These are phyloP conservation scores for Rhyacophila brunnea DNA, from an alignment of 1,140 invertebrate species.

Conservation along the genomic window DNA sequence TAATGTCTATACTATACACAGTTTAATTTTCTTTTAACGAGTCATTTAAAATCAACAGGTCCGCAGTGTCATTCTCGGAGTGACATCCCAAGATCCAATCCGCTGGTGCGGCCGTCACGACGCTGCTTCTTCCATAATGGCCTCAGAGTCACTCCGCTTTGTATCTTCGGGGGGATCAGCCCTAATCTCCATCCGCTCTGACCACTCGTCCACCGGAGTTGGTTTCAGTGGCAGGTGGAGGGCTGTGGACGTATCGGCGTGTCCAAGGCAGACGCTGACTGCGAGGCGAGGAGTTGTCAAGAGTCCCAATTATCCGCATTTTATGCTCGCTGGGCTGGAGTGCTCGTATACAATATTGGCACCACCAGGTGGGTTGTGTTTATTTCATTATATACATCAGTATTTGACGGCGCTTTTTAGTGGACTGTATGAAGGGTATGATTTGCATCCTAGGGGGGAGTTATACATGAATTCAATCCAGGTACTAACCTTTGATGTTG, in stretches of 20 bases:
- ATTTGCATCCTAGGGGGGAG: too few species aligned
- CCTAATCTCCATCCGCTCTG: constrained; percentile 65
- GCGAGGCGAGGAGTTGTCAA: constrained; percentile 57
- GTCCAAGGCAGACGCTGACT: constrained; percentile 63
- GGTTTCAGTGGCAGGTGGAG: constrained; percentile 68
- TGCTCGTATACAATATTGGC: constrained; percentile 67
- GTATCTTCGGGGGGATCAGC: constrained; percentile 61
- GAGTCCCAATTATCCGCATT: constrained; percentile 69
- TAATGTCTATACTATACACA: too few species aligned
- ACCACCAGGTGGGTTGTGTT: constrained; percentile 46
- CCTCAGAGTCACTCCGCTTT: constrained; percentile 54
- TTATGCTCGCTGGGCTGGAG: constrained; percentile 63
- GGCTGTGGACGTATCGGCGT: constrained; percentile 65
- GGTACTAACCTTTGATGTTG: too few species aligned
- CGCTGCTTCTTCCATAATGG: too few species aligned
- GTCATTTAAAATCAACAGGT: too few species aligned
- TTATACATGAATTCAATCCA: too few species aligned
- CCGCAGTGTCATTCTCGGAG: constrained; percentile 33
- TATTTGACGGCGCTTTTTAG: too few species aligned
- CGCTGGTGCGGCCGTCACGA: constrained; percentile 59
- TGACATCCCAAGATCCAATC: constrained; percentile 41
- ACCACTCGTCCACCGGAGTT: constrained; percentile 64
- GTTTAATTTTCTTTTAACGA: too few species aligned
- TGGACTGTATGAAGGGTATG: too few species aligned
- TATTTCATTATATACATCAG: neutral